Conservation (phyloP, 2,797 vertebrate species). For the Gobio occitaniae region DNA sequence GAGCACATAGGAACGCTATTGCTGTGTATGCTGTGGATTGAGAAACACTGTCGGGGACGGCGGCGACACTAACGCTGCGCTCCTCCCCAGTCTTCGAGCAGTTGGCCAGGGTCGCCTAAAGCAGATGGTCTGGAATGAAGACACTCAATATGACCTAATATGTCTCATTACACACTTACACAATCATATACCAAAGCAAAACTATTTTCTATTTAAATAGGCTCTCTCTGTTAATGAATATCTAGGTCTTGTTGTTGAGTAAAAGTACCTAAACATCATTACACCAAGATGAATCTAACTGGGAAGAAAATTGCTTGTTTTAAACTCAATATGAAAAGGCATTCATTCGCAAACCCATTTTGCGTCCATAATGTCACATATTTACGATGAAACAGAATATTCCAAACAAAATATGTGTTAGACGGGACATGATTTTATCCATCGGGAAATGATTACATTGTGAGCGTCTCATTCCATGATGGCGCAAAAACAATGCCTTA, state of each 20-base stretch:
- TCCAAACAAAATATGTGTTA: background rate
- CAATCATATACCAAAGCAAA: conserved; percentile 23
- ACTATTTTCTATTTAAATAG: conserved; percentile 20
- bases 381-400: background rate
- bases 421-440: background rate
- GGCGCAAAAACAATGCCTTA: background rate
- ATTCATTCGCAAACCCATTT: conserved; percentile 14
- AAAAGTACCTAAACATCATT: conserved; percentile 24
- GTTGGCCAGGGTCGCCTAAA: conserved; percentile 76
- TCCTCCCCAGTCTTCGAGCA: conserved; percentile 61
- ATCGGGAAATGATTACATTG: background rate
- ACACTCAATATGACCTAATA: conserved; percentile 60
- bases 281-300: conserved; percentile 12
- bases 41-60: conserved; percentile 44
- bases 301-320: conserved; percentile 33
- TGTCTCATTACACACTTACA: conserved; percentile 54
- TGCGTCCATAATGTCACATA: conserved; percentile 9
- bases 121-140: conserved; percentile 78
- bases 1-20: conserved; percentile 44
- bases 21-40: conserved; percentile 14
- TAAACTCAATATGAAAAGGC: conserved; percentile 1
- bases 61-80: conserved; percentile 28
- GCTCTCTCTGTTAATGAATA: conserved; percentile 10
- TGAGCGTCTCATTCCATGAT: background rate
- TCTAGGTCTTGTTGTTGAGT: conserved; percentile 5